These are phyloP conservation scores for Carpatolechia fugitivella DNA, from an alignment of 2,888 invertebrate species.

Conservation along the genomic window DNA sequence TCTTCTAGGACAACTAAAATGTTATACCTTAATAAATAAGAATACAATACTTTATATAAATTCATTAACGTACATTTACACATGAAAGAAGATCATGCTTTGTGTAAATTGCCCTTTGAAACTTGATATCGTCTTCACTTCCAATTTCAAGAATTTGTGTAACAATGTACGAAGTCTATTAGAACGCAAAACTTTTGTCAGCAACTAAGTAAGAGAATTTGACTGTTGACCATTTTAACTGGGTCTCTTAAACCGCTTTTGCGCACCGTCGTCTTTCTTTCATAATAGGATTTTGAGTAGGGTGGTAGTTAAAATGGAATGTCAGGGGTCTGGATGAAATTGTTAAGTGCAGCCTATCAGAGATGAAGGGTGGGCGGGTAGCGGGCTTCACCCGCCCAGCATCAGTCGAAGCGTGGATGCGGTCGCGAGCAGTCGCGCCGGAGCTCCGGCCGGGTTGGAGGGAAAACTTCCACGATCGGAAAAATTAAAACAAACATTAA, in stretches of 20 bases:
- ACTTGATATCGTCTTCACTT: too few species aligned
- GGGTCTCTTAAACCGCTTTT: background rate
- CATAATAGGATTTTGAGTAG: background rate
- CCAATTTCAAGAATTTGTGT: background rate
- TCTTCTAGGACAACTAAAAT: too few species aligned
- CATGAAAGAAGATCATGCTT: too few species aligned
- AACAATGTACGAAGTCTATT: conserved; percentile 1
- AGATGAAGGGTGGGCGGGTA: conserved; percentile 14
- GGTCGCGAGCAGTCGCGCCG: conserved; percentile 35
- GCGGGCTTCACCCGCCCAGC: conserved; percentile 15
- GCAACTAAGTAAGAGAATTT: background rate
- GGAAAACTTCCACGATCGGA: conserved; percentile 52
- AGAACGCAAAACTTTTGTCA: conserved; percentile 3
- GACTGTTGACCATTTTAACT: background rate
- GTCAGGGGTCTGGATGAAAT: background rate
- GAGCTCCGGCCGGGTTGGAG: conserved; percentile 34
- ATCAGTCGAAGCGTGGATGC: conserved; percentile 44
- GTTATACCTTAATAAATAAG: too few species aligned
- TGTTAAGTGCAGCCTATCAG: conserved; percentile 23
- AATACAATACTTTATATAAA: too few species aligned
- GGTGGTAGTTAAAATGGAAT: background rate
- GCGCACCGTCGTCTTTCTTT: background rate
- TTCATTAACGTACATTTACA: too few species aligned
- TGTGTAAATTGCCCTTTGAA: too few species aligned
- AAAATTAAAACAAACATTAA: background rate